Base-by-base conservation (phyloP, 1,140 invertebrate species). In the Wiebesia pumilae region DNA sequence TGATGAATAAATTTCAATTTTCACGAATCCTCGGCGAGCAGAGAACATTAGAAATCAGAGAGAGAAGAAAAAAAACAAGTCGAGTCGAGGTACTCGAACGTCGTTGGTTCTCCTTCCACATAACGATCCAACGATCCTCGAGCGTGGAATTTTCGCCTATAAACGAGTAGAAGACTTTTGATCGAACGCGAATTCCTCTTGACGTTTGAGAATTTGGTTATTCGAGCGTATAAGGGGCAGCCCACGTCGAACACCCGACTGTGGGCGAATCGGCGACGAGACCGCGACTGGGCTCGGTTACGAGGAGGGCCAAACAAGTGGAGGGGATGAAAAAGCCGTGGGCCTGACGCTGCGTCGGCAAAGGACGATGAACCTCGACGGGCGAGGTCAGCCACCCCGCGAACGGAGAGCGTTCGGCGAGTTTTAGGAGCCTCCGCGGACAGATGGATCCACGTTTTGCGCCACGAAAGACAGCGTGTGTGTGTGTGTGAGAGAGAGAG, bases 331-430 rank as follows among this genome's bases (percentile, higher is more conserved):
- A 67, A 85, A 83, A 87, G 78, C 85, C 80, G 90, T 90, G 91
- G 93, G 90, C 92, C 92, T 90, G 88, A 89, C 88, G 92, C 93
- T 90, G 30, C n/a, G 81, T 30, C 35, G 21, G 27, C 40, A 78
- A 65, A 83, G 86, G 86, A 71, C 93, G 93, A 92, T 92, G 93
- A 94, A 92, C 93, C 92, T 89, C 91, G 85, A 88, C 83, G 91
- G 86, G 88, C 85, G 91, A 91, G 93, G 93, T 94, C 93, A 94
- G 90, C 92, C 89, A 94, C 93, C 93, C 93, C 92, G 90, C 90
- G 89, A 89, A 90, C 88, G 87, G 51, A 24, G 67, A 35, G 33
- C 47, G 69, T 33, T 19, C 73, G 30, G 35, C 30, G 35, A 83
- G 47, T 80, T 80, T 84, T 87, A 83, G 62, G 81, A 82, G 78